Conservation (phyloP, 2,888 invertebrate species). For the Drosophila yooni region DNA sequence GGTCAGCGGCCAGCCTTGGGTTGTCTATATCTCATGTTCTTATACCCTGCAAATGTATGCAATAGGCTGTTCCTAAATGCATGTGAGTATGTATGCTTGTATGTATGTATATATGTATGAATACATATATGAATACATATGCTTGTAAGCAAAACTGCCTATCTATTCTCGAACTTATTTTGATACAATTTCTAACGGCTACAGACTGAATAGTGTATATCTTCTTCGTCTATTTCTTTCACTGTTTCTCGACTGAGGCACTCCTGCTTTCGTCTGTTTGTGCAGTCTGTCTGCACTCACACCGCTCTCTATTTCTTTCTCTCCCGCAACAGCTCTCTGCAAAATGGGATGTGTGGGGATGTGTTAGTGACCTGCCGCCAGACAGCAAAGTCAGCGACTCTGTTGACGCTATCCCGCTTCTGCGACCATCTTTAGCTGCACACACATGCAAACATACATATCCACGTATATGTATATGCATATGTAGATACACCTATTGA, state of each 20-base stretch:
- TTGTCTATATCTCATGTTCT: neutral
- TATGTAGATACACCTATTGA: neutral
- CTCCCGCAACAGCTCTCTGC: neutral
- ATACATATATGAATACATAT: neutral
- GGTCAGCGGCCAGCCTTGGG: neutral
- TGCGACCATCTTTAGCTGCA: neutral
- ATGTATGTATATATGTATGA: neutral
- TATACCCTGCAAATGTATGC: neutral
- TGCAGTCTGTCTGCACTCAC: neutral
- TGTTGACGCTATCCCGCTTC: slow-evolving; percentile 1
- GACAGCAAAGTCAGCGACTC: slow-evolving; percentile 1
- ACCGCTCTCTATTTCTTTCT: neutral
- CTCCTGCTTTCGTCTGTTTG: neutral
- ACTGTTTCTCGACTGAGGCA: neutral
- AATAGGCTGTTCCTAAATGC: neutral
- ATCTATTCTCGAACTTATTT: neutral
- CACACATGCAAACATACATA: neutral
- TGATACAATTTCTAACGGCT: neutral
- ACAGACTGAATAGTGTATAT: neutral
- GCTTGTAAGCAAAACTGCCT: neutral
- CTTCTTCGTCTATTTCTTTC: neutral
- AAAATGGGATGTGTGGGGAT: neutral
- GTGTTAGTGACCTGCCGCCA: slow-evolving; percentile 5
- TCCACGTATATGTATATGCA: neutral
- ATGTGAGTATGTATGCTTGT: neutral